Evolutionary conservation across 2,888 invertebrate genomes (phyloP), one percentile per base, ranked within the genome.

Genomic region (Amphipoea oculea): DNA sequence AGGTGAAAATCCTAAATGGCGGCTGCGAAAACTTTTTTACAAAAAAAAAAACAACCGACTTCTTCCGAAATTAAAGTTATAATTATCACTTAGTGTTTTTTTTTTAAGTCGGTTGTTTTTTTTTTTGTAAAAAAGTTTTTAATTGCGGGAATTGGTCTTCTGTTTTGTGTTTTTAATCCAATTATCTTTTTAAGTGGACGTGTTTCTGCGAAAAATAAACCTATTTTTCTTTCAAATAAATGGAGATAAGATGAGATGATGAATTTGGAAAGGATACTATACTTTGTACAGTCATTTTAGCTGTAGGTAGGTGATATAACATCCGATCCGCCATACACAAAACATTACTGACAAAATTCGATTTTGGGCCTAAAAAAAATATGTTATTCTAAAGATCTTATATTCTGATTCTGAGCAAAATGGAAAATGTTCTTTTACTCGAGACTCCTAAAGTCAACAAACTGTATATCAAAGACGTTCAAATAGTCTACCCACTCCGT

Each of bases 401-500:
- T 5, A 40, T n/a, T n/a, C 11, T n/a, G 4, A 29, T 54, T 71
- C 9, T 57, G 4, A 23, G 48, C 23, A 11, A 54, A 65, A 51
- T 66, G 4, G 20, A 66, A 51, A 42, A 36, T 57, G 4, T 73
- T 42, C 0, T 48, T 48, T 81, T 51, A 42, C 9, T 65, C 45
- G 23, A 45, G 11, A 73, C 65, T 73, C 23, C 17, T 40, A 57
- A 69, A 70, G 45, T 62, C 54, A 70, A 62, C 62, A 66, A 65
- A 70, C 29, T 7, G 4, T 84, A 40, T 60, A 20, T 45, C 54
- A 66, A 51, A 40, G 63, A 40, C 63, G 63, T 48, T 63, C 45
- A 29, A 69, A 85, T 74, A 85, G 72, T 83, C 67, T 74, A 36
- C 42, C 11, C 68, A 40, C 40, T 81, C 20, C n/a, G 36, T 66